Evolutionary conservation across 2,113 vertebrate species (phyloP), one percentile per base, ranked within the genome.

Genomic region (Cololabis saira): DNA sequence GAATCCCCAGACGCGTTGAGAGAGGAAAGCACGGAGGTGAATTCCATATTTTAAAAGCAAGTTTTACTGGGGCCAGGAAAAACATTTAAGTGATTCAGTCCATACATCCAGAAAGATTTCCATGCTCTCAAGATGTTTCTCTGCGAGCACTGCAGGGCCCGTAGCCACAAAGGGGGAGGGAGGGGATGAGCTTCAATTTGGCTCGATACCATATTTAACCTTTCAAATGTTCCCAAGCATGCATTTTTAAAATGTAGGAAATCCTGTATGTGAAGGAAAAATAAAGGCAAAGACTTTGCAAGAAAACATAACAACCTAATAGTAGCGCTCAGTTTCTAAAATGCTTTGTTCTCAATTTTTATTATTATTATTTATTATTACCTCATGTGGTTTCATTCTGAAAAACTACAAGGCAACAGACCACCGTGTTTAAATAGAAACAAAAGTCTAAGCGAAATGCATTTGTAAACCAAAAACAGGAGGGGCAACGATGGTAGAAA

Each of bases 81-180:
- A 74, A 86, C 59, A 71, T 66, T 82, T 55, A 75, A 65, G 57
- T 69, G 71, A 82, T 74, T 74, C 53, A 61, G 79, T 63, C 67
- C 71, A 76, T 75, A 77, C 62, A 82, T 72, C 54, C 68, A 78
- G 57, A 64, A 58, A 87, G 76, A 51, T 87, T 83, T 89, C 74
- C 65, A 82, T 79, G 57, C 84, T 81, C 78, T 78, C 76, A 70
- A 81, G 62, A 75, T 54, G 53, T 85, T 43, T 80, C 61, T 71
- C 48, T 62, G 6, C 51, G 55, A 77, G 66, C 61, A 68, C 77
- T 24, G 48, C 37, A 58, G 55, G 74, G 70, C 64, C 60, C 11
- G 27, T 40, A 30, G 57, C 70, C 82, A 83, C 66, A 33, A 12
- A 55, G 61, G 53, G 48, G 70, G 67, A 71, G 45, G 56, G 67